Evolutionary conservation across 2,113 vertebrate genomes (phyloP).

Genomic region (Zeus faber): DNA sequence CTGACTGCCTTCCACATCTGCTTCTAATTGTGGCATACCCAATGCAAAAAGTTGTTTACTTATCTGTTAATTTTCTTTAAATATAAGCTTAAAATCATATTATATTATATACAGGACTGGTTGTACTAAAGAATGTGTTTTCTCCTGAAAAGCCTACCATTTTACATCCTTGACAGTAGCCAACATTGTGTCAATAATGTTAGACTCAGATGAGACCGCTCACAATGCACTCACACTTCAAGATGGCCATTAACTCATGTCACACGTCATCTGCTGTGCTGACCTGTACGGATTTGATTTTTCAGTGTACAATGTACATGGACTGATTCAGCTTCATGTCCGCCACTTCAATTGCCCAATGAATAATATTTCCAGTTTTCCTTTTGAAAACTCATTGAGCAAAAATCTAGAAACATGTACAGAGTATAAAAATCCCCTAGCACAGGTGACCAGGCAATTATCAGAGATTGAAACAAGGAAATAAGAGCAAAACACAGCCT

Average conservation of each 20-base stretch:
- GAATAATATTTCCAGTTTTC: slow-evolving; percentile 32
- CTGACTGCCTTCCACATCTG: no score
- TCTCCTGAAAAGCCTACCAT: slow-evolving; percentile 9
- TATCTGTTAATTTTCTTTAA: no score
- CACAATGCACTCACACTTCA: slow-evolving; percentile 14
- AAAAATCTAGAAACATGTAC: slow-evolving; percentile 19
- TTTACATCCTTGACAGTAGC: slow-evolving; percentile 22
- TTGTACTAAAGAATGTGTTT: slow-evolving; percentile 15
- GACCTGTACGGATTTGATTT: slow-evolving; percentile 2
- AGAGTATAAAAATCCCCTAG: slow-evolving; percentile 16
- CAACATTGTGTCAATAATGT: slow-evolving; percentile 16
- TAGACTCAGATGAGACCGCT: slow-evolving; percentile 13
- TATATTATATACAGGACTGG: slow-evolving; percentile 28
- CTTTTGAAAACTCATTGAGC: slow-evolving; percentile 27
- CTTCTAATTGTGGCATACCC: no score
- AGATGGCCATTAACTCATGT: slow-evolving; percentile 4
- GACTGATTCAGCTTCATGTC: slow-evolving; percentile 23
- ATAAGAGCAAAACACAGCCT: slow-evolving; percentile 2
- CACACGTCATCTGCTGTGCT: slow-evolving; percentile 1
- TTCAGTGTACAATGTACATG: slow-evolving; percentile 35
- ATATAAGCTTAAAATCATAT: no score
- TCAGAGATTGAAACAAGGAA: slow-evolving; percentile 12
- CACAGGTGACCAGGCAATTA: slow-evolving; percentile 29
- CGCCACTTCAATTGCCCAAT: slow-evolving; percentile 27
- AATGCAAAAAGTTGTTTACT: no score